These are phyloP conservation scores for Carpatolechia fugitivella DNA, from an alignment of 2,888 invertebrate species.

Conservation along the genomic window DNA sequence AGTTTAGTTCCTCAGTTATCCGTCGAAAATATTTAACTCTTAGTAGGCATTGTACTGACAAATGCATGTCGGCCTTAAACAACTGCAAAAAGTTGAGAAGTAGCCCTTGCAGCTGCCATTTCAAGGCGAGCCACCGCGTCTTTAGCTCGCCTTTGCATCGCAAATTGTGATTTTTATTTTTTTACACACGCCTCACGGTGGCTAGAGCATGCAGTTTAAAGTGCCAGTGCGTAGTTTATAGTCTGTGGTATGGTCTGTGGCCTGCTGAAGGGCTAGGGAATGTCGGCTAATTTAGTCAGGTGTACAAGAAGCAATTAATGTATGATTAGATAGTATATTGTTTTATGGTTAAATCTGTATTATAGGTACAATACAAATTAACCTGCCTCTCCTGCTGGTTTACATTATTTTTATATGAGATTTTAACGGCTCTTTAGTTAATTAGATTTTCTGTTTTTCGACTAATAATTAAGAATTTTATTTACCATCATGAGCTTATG, in stretches of 20 bases:
- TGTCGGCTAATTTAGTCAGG: background rate
- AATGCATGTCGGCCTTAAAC: conserved; percentile 9
- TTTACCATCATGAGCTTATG: too few relatives aligned
- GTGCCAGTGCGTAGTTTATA: conserved; percentile 31
- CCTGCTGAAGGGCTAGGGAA: background rate
- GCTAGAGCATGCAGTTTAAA: conserved; percentile 40
- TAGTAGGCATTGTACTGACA: too few relatives aligned
- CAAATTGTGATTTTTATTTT: conserved; percentile 52
- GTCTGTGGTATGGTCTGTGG: background rate
- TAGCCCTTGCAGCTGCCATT: conserved; percentile 66
- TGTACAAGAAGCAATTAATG: background rate
- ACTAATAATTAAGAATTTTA: too few relatives aligned
- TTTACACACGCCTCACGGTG: conserved; percentile 24
- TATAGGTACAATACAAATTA: too few relatives aligned
- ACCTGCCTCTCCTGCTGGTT: too few relatives aligned
- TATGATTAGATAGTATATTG: too few relatives aligned
- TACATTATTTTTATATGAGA: too few relatives aligned
- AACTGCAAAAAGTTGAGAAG: conserved; percentile 58
- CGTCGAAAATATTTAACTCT: too few relatives aligned
- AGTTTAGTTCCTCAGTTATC: too few relatives aligned
- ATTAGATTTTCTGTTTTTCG: too few relatives aligned
- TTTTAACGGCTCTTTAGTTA: too few relatives aligned
- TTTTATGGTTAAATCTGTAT: too few relatives aligned
- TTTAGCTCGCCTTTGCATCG: conserved; percentile 48
- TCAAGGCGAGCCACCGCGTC: conserved; percentile 71